Evolutionary conservation across 2,888 invertebrate genomes (phyloP), one percentile per base, ranked within the genome.

Genomic region (Lymantria dispar): DNA sequence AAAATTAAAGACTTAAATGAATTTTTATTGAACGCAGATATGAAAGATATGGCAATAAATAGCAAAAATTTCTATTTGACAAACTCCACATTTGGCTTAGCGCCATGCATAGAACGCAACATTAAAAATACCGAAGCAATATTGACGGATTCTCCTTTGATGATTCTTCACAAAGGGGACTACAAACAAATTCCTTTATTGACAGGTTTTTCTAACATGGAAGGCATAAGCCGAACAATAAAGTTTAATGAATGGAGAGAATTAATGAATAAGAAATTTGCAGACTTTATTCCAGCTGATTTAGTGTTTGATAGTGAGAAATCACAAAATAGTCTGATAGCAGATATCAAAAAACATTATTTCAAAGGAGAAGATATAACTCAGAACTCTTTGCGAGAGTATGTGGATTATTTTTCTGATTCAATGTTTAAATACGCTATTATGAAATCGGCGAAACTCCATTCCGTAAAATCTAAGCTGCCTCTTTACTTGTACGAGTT

Each of bases 41-140:
- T 65, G 0, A 56, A 70, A 43, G 57, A 70, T 38, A 56, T 90
- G 29, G 70, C 80, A n/a, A 58, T 60, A 7, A 75, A 76, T 55
- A 88, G 87, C 52, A 62, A 83, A 29, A 77, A 91, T 54, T 89
- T 83, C 60, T 87, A 80, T 52, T 61, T 89, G 38, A 71, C 71
- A 3, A 91, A 91, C 51, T 82, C 86, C 30, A 90, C 90, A 3
- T 90, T 91, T 64, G 90, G 89, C 5, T 87, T 83, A 56, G 74
- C 87, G 1, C 91, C 91, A 0, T 91, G 90, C 52, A 75, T 90
- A 47, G 89, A 91, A 69, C 83, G 72, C 48, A 50, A 69, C 29
- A 63, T 74, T 45, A 64, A 75, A 47, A 76, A 74, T n/a, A 61
- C 73, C 10, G 80, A 83, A 55, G 64, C 87, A 3, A 72, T 88